Base-by-base conservation (phyloP, 2,113 vertebrate genomes). In the Abramis brama region DNA sequence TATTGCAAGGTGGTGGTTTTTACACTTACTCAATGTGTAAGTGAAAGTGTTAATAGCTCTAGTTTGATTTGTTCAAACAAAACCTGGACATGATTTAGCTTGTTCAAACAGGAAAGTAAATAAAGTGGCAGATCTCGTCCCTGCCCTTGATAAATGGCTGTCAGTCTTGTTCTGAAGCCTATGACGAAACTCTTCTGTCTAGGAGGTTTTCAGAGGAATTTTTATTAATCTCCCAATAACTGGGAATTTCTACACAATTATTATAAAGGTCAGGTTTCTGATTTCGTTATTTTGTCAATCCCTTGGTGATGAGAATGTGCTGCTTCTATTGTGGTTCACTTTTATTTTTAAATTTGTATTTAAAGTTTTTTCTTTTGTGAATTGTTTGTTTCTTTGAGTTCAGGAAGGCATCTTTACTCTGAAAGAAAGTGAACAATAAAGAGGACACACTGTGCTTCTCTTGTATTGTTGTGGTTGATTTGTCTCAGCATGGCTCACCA, bases 71-170 rank as follows among this genome's bases (percentile, higher is more conserved):
- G 84, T 15, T 47, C 85, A 86, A 86, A 86, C 79, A 86, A 74
- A 86, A 55, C 55, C 62, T 64, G 55, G 50, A 75, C 70, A 19
- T 43, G 85, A 82, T 86, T 81, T 23, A 30, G 57, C 57, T 81
- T 86, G 79, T 74, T 76, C 85, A 86, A 82, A 86, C 85, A 86
- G 1, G 43, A 9, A 64, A 68, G 79, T 52, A 55, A 76, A 86
- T 71, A 86, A 39, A 45, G 84, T 55, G 78, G 33, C 1, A 60
- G n/a, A 13, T 45, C 23, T 33, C n/a, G 70, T n/a, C 25, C 59
- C 60, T 64, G 70, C 57, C 33, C 23, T 76, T 64, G 47, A n/a
- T 39, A 50, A 80, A 30, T 3, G 68, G 68, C 68, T 60, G 55
- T 19, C 17, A 47, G n/a, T 82, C 59, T 59, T 62, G 71, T 82